A percentile compares a stretch with the other conserved stretches of the same genome.
Conservation (phyloP, 2,888 invertebrate species). For the Lasioglossum morio region DNA sequence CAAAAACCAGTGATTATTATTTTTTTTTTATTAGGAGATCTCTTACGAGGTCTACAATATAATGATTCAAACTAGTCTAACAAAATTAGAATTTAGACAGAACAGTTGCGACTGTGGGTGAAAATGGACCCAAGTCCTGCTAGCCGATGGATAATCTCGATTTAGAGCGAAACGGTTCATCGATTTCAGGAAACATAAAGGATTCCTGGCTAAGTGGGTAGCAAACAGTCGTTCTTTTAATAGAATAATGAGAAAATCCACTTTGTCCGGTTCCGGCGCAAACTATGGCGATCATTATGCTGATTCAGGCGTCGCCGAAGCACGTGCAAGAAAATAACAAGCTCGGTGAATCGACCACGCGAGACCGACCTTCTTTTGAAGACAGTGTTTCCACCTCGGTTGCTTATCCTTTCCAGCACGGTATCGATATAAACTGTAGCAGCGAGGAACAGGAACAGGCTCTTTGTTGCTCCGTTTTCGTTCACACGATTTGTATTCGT, state of each 20-base stretch:
- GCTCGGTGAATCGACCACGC: constrained; percentile 43
- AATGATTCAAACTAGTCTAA: too few species aligned
- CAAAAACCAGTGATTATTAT: background rate
- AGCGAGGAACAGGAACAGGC: constrained; percentile 19
- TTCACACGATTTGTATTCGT: constrained; percentile 71
- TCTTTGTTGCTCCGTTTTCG: constrained; percentile 58
- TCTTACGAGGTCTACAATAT: too few species aligned
- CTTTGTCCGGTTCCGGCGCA: background rate
- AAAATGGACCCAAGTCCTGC: background rate
- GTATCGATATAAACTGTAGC: constrained; percentile 28
- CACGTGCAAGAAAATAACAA: constrained; percentile 40
- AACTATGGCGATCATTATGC: constrained; percentile 4
- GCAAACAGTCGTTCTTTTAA: background rate
- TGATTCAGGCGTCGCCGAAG: constrained; percentile 25
- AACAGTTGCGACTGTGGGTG: background rate
- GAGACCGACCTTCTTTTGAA: constrained; percentile 43
- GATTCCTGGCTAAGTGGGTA: background rate
- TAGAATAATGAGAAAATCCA: background rate
- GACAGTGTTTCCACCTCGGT: constrained; percentile 49
- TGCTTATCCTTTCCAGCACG: constrained; percentile 33
- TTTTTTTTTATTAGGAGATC: too few species aligned
- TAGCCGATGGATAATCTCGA: background rate
- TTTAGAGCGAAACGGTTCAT: background rate
- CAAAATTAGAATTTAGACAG: too few species aligned
- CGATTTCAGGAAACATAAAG: background rate